phyloP scores from a whole-genome alignment of 37 sponge, comb jelly and placozoan species.

The Aplysina aerophoba region DNA sequence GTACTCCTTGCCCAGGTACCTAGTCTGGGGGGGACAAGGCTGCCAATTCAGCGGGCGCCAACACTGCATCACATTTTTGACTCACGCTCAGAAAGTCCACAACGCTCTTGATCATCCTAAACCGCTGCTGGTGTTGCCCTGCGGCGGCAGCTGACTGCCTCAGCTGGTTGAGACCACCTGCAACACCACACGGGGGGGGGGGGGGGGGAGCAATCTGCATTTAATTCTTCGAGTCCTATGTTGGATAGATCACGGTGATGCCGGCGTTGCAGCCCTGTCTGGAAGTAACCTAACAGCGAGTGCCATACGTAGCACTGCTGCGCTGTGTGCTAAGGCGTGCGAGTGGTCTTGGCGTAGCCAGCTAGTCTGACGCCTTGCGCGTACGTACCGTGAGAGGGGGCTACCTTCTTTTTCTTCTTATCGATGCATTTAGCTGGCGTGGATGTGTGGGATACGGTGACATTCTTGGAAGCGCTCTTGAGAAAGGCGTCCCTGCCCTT shows the following conservation, averaged over 20 bases:
- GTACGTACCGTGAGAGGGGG: conserved; percentile 27
- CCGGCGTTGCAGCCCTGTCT: too few species aligned
- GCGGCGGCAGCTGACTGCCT: conserved; percentile 21
- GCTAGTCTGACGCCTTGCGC: too few species aligned
- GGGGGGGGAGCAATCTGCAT: too few species aligned
- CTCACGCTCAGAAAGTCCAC: conserved; percentile 24
- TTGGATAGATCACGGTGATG: too few species aligned
- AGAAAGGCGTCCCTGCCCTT: conserved; percentile 57
- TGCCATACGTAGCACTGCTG: too few species aligned
- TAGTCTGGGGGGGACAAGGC: background rate
- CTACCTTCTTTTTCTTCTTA: conserved; percentile 48
- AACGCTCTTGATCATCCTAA: conserved; percentile 15
- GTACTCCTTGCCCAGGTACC: conserved; percentile 52
- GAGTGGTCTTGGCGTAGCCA: conserved; percentile 25
- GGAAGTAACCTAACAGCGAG: too few species aligned
- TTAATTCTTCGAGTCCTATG: too few species aligned
- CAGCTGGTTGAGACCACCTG: conserved; percentile 5
- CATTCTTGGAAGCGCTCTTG: conserved; percentile 49
- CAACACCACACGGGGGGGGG: too few species aligned
- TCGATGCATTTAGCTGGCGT: background rate
- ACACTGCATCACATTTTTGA: background rate
- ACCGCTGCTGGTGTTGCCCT: background rate
- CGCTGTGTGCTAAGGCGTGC: background rate
- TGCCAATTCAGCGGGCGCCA: too few species aligned
- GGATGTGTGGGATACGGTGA: background rate